A percentile compares a stretch with the other conserved stretches of the same genome.
Evolutionary conservation across 2,113 vertebrate species (phyloP).

Genomic region (Anoplopoma fimbria): DNA sequence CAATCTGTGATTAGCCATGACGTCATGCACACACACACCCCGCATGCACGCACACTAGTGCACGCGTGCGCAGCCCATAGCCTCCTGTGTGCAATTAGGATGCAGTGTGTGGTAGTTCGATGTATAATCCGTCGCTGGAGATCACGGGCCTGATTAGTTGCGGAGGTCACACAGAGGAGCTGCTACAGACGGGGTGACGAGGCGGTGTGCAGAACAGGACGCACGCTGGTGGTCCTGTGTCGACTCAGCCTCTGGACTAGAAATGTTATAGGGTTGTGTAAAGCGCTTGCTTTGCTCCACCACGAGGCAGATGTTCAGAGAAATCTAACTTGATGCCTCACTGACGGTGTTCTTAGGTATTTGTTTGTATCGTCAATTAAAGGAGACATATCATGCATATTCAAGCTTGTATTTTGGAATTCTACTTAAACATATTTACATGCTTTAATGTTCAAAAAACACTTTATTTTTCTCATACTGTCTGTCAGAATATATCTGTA

Average conservation of each 20-base stretch:
- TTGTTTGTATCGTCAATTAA: neutral
- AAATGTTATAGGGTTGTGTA: neutral
- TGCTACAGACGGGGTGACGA: neutral
- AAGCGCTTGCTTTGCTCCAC: neutral
- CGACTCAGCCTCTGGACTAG: neutral
- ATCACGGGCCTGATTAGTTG: slow-evolving; percentile 67
- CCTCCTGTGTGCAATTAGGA: slow-evolving; percentile 73
- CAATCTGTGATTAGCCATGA: slow-evolving; percentile 76
- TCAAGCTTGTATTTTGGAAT: too few relatives aligned
- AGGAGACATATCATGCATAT: too few relatives aligned
- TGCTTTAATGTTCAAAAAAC: too few relatives aligned
- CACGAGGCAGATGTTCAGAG: neutral
- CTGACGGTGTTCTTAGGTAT: neutral
- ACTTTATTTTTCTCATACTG: too few relatives aligned
- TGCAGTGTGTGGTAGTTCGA: slow-evolving; percentile 56
- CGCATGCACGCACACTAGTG: slow-evolving; percentile 15
- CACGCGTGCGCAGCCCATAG: slow-evolving; percentile 12
- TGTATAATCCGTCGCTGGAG: slow-evolving; percentile 71
- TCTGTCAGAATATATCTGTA: too few relatives aligned
- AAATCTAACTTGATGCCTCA: neutral
- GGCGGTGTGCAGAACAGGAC: neutral
- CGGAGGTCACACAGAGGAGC: slow-evolving; percentile 53
- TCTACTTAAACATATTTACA: too few relatives aligned
- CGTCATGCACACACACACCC: slow-evolving; percentile 55
- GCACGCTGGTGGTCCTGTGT: slow-evolving; percentile 50